Evolutionary conservation across 1,140 invertebrate species (phyloP), one percentile per base, ranked within the genome.

Genomic region (Drosophila ananassae): DNA sequence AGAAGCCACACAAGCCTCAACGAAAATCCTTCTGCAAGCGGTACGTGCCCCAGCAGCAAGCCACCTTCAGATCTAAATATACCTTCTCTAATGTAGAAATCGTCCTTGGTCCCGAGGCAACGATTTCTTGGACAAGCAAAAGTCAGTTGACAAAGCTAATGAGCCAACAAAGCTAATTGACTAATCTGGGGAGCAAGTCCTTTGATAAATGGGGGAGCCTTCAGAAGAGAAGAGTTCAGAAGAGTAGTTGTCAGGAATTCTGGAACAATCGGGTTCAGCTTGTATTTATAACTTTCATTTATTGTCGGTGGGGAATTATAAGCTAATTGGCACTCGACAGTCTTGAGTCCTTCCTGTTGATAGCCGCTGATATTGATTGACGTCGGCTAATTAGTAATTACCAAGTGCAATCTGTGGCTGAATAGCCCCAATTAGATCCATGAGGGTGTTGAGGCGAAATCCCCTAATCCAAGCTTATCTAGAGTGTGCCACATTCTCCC

Each of bases 101-200:
- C 13, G 34, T 47, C 12, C 44, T 47, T 44, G 41, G 8, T 21
- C 17, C 13, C n/a, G 10, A 37, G 6, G 5, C 25, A 0, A 25
- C 25, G 51, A 69, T 69, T 69, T 68, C 44, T 56, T 69, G 62
- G 63, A 17, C 41, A 68, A 69, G 55, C 32, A 69, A 30, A 56
- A 34, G 50, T n/a, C 17, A 30, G 53, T 62, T 57, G 17, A 58
- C 53, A 30, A 17, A 12, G 59, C 25, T 28, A 62, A 57, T 30
- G 44, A 68, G 64, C 24, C 44, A 50, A 57, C n/a, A 13, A 25
- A 69, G 13, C 32, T 41, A 57, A 39, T 67, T 37, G 39, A 46
- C 10, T 21, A 6, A 41, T 17, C 17, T 17, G 21, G n/a, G 10
- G 34, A n/a, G 9, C 34, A 1, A 34, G 32, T 67, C 34, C 10